These are phyloP conservation scores for Sciurus carolinensis DNA, from an alignment of 2,797 vertebrate genomes.

Conservation along the genomic window DNA sequence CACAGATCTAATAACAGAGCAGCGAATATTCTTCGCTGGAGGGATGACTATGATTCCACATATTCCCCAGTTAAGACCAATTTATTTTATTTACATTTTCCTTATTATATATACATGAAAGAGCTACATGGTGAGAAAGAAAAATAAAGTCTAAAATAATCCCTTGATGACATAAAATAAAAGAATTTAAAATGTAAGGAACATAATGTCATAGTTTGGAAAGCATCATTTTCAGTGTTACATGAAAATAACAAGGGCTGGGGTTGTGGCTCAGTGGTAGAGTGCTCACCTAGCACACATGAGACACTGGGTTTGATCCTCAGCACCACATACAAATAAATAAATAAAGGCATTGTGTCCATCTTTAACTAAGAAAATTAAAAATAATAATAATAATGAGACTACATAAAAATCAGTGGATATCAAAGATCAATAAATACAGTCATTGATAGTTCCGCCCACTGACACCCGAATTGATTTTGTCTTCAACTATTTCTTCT, in stretches of 20 bases:
- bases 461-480: not conserved
- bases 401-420: not conserved
- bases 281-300: no score
- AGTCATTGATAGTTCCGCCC: not conserved
- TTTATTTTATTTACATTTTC: not conserved
- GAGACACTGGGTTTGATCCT: no score
- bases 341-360: no score
- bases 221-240: not conserved
- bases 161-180: conserved; percentile 26
- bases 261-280: no score
- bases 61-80: not conserved
- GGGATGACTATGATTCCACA: not conserved
- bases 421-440: not conserved
- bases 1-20: not conserved
- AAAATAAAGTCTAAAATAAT: conserved; percentile 24
- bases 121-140: not conserved
- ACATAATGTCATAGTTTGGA: not conserved
- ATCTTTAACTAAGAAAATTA: no score
- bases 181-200: not conserved
- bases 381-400: not conserved
- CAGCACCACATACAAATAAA: no score
- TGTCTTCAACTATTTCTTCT: not conserved
- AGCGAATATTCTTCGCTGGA: not conserved
- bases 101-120: not conserved
- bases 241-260: not conserved